Percentiles rank a stretch among this genome's conserved stretches.
These are phyloP conservation scores for Parambassis ranga DNA, from an alignment of 2,797 vertebrate genomes.

Conservation along the genomic window DNA sequence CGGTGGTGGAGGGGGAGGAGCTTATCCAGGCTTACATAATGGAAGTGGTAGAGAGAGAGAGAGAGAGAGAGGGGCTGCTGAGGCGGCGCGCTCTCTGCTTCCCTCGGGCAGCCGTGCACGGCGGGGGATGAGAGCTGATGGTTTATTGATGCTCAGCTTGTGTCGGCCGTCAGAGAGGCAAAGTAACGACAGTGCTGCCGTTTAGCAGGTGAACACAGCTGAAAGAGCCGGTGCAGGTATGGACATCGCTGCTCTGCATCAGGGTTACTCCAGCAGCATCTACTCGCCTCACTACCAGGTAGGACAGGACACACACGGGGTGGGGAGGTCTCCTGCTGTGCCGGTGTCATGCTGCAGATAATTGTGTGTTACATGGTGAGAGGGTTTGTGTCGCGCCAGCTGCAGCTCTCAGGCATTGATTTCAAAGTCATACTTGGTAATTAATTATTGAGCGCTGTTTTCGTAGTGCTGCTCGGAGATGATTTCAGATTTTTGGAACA, in stretches of 20 bases:
- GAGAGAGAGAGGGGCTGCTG: conserved; percentile 32
- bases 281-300: conserved; percentile 79
- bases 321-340: too few species aligned
- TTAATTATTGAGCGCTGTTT: conserved; percentile 48
- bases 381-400: not conserved
- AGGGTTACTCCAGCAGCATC: conserved; percentile 70
- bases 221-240: conserved; percentile 55
- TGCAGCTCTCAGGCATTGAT: conserved; percentile 4
- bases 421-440: conserved; percentile 14
- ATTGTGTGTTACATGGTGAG: not conserved
- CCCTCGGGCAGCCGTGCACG: conserved; percentile 31
- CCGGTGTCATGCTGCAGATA: not conserved
- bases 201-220: conserved; percentile 7
- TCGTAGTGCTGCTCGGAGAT: conserved; percentile 10
- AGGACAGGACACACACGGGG: conserved; percentile 27
- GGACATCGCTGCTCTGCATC: conserved; percentile 76
- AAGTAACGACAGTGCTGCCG: conserved; percentile 11
- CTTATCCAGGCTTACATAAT: conserved; percentile 73
- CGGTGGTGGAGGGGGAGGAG: conserved; percentile 62
- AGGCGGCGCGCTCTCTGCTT: conserved; percentile 32
- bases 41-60: conserved; percentile 30
- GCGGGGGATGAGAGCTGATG: conserved; percentile 58
- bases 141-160: conserved; percentile 75
- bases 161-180: conserved; percentile 26
- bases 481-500: not conserved